Percentiles rank a stretch among this genome's conserved stretches.
phyloP scores from a whole-genome alignment of 2,797 vertebrate species.

The Phrynocephalus vlangalii region DNA sequence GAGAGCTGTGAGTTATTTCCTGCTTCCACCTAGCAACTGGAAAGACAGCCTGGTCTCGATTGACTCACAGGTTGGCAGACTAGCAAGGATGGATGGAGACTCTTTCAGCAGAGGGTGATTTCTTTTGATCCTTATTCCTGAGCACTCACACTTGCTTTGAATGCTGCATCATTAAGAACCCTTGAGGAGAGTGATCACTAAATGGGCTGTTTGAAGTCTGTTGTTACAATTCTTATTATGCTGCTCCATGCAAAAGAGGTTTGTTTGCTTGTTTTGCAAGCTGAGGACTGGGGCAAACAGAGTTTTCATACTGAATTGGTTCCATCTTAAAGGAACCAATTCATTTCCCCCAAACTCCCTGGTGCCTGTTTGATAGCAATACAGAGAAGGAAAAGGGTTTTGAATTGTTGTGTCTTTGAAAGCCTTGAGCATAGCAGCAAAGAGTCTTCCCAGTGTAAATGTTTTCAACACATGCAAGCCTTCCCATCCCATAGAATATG shows the following conservation, averaged over 20 bases:
- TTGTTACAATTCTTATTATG: slow-evolving; percentile 57
- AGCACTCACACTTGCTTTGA: slow-evolving; percentile 43
- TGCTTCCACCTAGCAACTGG: background rate
- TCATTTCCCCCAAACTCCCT: slow-evolving; percentile 23
- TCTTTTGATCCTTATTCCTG: slow-evolving; percentile 43
- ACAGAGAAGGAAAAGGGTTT: background rate
- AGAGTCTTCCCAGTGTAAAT: background rate
- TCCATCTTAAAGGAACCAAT: slow-evolving; percentile 13
- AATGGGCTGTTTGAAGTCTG: slow-evolving; percentile 59
- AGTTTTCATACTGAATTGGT: slow-evolving; percentile 44
- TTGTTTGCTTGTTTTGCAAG: slow-evolving; percentile 49
- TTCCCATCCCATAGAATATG: background rate
- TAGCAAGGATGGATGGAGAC: slow-evolving; percentile 47
- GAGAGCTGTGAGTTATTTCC: background rate
- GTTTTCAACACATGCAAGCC: background rate
- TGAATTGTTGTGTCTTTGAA: background rate
- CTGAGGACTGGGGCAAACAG: slow-evolving; percentile 25
- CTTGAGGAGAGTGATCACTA: slow-evolving; percentile 34
- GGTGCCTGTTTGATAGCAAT: slow-evolving; percentile 3
- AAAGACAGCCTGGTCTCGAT: background rate
- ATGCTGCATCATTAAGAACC: slow-evolving; percentile 45
- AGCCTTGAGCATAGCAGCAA: slow-evolving; percentile 9
- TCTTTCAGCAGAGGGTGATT: slow-evolving; percentile 34
- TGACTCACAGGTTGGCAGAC: background rate
- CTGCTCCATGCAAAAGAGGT: slow-evolving; percentile 47